Percentiles rank a stretch among this genome's conserved stretches.
Evolutionary conservation across 2,888 invertebrate genomes (phyloP).

Genomic region (Zonitis immaculata): DNA sequence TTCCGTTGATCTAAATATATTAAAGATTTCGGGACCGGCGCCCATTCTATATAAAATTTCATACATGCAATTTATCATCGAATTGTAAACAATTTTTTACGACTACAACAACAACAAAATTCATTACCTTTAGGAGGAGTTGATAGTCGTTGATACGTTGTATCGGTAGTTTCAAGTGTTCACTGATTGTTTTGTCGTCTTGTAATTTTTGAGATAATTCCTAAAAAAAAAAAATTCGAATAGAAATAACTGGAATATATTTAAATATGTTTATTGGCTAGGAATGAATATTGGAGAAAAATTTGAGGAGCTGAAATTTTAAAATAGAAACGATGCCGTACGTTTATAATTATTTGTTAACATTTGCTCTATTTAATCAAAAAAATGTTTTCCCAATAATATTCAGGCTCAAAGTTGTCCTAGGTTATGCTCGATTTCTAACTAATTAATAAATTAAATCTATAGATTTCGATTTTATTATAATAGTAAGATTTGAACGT

Average conservation of each 20-base stretch:
- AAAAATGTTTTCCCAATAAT: background rate
- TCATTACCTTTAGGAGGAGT: conserved; percentile 79
- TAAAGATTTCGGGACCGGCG: conserved; percentile 24
- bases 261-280: background rate
- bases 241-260: conserved; percentile 5
- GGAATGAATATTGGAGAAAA: conserved; percentile 7
- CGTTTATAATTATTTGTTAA: background rate
- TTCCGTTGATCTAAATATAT: conserved; percentile 30
- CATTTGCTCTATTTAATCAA: background rate
- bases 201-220: conserved; percentile 76
- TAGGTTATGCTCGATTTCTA: background rate
- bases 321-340: conserved; percentile 4
- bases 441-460: background rate
- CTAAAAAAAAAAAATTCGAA: conserved; percentile 52
- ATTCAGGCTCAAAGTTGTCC: background rate
- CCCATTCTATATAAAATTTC: conserved; percentile 23
- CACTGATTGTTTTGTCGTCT: conserved; percentile 84
- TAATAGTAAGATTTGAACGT: no score
- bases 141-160: conserved; percentile 96
- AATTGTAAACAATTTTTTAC: conserved; percentile 17
- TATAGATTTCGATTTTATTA: no score
- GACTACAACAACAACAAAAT: no score
- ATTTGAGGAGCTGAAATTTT: conserved; percentile 6
- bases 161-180: conserved; percentile 89
- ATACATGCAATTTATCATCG: conserved; percentile 15